Percentiles rank a stretch among this genome's conserved stretches.
Evolutionary conservation across 2,888 invertebrate genomes (phyloP).

Genomic region (Chironomus tentans): DNA sequence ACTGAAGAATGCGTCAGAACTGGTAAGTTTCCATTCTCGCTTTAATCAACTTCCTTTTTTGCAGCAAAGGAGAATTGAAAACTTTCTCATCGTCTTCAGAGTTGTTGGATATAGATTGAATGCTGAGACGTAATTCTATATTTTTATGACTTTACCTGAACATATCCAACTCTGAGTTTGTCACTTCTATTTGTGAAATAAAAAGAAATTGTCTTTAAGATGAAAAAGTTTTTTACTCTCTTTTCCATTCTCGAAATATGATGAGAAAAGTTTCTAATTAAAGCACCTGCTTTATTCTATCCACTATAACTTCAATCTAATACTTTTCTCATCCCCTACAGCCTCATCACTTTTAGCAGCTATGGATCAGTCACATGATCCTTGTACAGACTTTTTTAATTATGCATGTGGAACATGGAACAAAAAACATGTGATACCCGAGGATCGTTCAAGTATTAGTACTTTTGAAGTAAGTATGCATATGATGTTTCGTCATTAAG

Average conservation of each 20-base stretch:
- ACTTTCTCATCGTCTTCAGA: too few species aligned
- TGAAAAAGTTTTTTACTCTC: background rate
- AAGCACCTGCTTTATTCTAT: background rate
- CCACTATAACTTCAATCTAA: too few species aligned
- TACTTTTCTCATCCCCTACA: slow-evolving; percentile 35
- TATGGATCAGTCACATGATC: slow-evolving; percentile 68
- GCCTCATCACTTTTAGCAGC: slow-evolving; percentile 70
- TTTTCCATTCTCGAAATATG: background rate
- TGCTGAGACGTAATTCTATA: too few species aligned
- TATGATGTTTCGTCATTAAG: too few species aligned
- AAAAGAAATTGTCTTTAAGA: background rate
- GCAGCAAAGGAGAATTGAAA: too few species aligned
- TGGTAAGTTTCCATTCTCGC: slow-evolving; percentile 41
- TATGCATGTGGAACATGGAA: slow-evolving; percentile 86
- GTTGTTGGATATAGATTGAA: too few species aligned
- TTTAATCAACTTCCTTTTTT: background rate
- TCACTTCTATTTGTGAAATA: too few species aligned
- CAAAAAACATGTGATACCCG: slow-evolving; percentile 73
- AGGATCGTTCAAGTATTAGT: slow-evolving; percentile 71
- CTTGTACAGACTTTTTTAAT: slow-evolving; percentile 77
- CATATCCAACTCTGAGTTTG: too few species aligned
- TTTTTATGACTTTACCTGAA: too few species aligned
- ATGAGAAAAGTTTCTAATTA: background rate
- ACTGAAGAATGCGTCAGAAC: slow-evolving; percentile 57
- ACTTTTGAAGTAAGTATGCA: slow-evolving; percentile 56